Percentiles rank a stretch among this genome's conserved stretches.
Evolutionary conservation across 2,888 invertebrate species (phyloP).

Genomic region (Epiblema foenella): DNA sequence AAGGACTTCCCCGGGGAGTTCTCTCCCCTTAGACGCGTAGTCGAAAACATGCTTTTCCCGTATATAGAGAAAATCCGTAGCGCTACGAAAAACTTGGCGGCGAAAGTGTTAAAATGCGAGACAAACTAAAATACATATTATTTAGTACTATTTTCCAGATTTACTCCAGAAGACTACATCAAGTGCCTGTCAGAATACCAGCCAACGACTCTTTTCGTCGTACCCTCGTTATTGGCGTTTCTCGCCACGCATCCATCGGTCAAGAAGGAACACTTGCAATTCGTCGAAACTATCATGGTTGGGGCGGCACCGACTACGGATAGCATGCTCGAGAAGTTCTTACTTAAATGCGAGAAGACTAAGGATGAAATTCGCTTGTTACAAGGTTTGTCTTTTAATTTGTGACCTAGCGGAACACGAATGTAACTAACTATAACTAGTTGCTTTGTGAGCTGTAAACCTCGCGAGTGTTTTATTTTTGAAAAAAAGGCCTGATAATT

Average conservation of each 20-base stretch:
- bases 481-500: too few species aligned
- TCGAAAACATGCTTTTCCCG: too few species aligned
- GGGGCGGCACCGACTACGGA: constrained; percentile 91
- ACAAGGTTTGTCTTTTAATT: constrained; percentile 66
- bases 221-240: constrained; percentile 91
- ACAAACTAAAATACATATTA: too few species aligned
- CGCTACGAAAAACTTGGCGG: too few species aligned
- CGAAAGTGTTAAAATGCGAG: too few species aligned
- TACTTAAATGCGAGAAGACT: constrained; percentile 83
- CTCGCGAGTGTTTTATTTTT: too few species aligned
- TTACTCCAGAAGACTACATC: constrained; percentile 90
- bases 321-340: constrained; percentile 86
- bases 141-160: constrained; percentile 65
- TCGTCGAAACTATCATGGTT: constrained; percentile 86
- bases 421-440: too few species aligned
- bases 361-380: constrained; percentile 77
- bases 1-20: too few species aligned
- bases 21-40: too few species aligned
- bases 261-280: constrained; percentile 87
- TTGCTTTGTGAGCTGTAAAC: too few species aligned
- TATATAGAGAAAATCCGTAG: too few species aligned
- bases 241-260: constrained; percentile 89
- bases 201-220: constrained; percentile 88
- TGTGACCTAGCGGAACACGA: too few species aligned
- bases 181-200: constrained; percentile 85